Conservation (phyloP, 2,797 vertebrate species). For the Melanotaenia maccullochi region DNA sequence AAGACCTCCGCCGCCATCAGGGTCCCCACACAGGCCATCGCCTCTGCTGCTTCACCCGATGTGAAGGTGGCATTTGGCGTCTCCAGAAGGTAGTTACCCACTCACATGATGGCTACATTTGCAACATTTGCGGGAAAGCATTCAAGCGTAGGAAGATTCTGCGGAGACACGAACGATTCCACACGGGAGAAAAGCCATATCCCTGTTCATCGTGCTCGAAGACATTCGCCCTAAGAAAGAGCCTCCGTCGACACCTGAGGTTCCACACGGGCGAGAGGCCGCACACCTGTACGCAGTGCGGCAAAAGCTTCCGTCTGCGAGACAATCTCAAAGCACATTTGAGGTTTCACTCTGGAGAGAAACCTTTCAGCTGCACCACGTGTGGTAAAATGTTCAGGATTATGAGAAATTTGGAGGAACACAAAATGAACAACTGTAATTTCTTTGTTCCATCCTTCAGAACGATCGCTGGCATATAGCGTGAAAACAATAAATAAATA, state of each 20-base stretch:
- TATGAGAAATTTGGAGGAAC: conserved; percentile 76
- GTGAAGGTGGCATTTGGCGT: conserved; percentile 67
- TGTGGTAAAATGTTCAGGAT: conserved; percentile 81
- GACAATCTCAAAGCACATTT: conserved; percentile 80
- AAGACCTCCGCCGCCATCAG: conserved; percentile 74
- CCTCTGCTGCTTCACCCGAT: conserved; percentile 72
- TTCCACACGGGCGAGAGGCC: conserved; percentile 83
- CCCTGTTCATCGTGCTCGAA: conserved; percentile 70
- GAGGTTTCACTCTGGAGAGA: conserved; percentile 81
- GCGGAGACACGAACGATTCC: conserved; percentile 81
- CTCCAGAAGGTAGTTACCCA: conserved; percentile 51
- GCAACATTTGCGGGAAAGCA: conserved; percentile 73
- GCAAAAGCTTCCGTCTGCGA: conserved; percentile 79
- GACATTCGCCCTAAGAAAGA: conserved; percentile 78
- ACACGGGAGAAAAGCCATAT: conserved; percentile 82
- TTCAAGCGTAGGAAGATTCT: conserved; percentile 82
- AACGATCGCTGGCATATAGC: conserved; percentile 67
- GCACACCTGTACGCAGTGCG: conserved; percentile 72
- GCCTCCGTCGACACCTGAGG: conserved; percentile 75
- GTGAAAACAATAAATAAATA: neutral
- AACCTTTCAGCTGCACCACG: conserved; percentile 72
- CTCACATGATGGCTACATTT: conserved; percentile 65
- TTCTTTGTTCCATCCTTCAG: conserved; percentile 67
- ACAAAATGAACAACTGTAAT: conserved; percentile 60
- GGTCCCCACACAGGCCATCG: conserved; percentile 73